These are phyloP conservation scores for Tinea pellionella DNA, from an alignment of 2,888 invertebrate species.

Conservation along the genomic window DNA sequence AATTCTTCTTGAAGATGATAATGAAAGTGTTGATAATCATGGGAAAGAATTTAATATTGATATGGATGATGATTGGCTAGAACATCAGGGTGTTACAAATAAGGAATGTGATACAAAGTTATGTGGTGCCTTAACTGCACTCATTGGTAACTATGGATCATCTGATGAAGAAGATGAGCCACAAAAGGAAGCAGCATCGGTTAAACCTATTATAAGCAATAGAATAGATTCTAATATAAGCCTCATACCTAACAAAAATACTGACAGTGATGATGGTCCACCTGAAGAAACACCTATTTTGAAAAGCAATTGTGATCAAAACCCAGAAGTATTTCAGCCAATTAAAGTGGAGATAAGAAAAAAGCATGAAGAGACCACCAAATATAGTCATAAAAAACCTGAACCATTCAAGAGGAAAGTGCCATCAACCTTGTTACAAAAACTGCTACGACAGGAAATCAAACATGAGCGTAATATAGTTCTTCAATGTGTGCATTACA, in stretches of 20 bases:
- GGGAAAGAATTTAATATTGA: conserved; percentile 24
- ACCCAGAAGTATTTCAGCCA: conserved; percentile 16
- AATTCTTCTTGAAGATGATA: conserved; percentile 30
- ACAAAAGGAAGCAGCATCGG: background rate
- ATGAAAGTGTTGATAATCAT: conserved; percentile 22
- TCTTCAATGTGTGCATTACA: conserved; percentile 86
- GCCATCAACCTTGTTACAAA: conserved; percentile 74
- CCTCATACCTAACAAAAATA: conserved; percentile 18
- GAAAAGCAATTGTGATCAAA: conserved; percentile 23
- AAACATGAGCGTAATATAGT: conserved; percentile 87
- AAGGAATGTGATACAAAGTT: conserved; percentile 29
- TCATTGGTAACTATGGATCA: conserved; percentile 69
- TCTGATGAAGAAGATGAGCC: conserved; percentile 47
- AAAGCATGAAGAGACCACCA: conserved; percentile 4
- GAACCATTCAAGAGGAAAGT: conserved; percentile 25
- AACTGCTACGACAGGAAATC: conserved; percentile 81
- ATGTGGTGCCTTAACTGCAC: conserved; percentile 66
- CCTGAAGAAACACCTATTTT: conserved; percentile 58
- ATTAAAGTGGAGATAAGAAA: conserved; percentile 19
- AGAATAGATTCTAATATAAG: conserved; percentile 21
- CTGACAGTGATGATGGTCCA: conserved; percentile 54
- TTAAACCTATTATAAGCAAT: background rate
- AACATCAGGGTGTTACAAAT: conserved; percentile 12
- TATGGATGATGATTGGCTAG: conserved; percentile 41
- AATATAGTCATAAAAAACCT: background rate